Conservation (phyloP, 2,888 invertebrate species). For the Rhimphoctona megacephalus region DNA sequence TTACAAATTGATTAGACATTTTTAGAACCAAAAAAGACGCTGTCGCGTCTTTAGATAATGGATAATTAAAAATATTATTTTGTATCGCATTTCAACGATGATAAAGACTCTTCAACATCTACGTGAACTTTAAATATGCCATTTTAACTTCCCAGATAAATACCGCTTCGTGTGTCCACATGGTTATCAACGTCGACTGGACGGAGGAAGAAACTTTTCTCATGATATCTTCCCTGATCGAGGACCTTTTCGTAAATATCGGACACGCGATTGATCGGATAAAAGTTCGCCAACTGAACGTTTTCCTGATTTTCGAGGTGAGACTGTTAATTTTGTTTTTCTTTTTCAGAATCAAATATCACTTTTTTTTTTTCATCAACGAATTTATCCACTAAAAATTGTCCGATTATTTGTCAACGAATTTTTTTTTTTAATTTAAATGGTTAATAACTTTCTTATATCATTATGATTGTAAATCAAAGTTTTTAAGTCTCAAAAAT, state of each 20-base stretch:
- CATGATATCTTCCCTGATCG: slow-evolving; percentile 71
- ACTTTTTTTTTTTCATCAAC: neutral
- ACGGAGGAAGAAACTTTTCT: slow-evolving; percentile 79
- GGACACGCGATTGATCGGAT: slow-evolving; percentile 71
- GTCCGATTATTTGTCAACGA: no score
- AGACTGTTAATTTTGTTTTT: neutral
- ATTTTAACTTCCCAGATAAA: slow-evolving; percentile 32
- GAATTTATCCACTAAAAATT: no score
- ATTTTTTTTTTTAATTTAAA: no score
- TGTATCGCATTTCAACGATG: no score
- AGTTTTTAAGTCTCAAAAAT: no score
- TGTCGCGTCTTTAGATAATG: no score
- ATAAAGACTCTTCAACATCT: neutral
- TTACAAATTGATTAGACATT: no score
- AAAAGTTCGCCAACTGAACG: slow-evolving; percentile 54
- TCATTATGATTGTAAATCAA: no score
- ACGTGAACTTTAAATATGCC: neutral
- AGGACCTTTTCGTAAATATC: slow-evolving; percentile 70
- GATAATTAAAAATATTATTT: no score
- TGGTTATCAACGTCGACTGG: slow-evolving; percentile 75
- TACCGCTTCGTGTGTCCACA: slow-evolving; percentile 43
- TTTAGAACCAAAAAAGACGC: no score
- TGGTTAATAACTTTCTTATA: no score
- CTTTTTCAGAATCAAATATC: neutral
- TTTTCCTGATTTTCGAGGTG: slow-evolving; percentile 66